phyloP scores from a whole-genome alignment of 2,888 invertebrate genomes.

The Drosophila cognata region DNA sequence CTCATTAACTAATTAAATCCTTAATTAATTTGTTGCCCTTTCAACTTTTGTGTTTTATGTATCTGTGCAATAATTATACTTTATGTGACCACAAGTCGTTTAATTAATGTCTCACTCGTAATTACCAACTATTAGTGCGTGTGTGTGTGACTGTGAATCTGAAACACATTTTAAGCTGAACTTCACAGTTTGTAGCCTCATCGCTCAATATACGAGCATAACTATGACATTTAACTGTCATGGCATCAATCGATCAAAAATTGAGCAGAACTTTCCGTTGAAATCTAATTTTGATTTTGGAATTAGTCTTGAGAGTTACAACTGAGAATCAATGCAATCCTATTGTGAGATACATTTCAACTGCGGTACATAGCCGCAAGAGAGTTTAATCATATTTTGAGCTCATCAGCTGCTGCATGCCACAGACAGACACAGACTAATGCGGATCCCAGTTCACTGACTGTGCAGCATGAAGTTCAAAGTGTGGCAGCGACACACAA shows the following conservation, averaged over 20 bases:
- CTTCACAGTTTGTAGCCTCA: neutral
- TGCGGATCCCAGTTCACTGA: conserved; percentile 40
- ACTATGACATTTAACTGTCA: neutral
- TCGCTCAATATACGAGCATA: neutral
- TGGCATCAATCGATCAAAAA: neutral
- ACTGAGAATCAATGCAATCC: neutral
- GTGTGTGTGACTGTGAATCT: neutral
- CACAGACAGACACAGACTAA: neutral
- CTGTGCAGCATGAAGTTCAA: conserved; percentile 33
- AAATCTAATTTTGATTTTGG: neutral
- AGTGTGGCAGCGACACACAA: conserved; percentile 5
- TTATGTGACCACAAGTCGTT: conserved; percentile 13
- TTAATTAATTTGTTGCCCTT: conserved; percentile 18
- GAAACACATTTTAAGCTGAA: neutral
- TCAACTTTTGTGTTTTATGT: conserved; percentile 3
- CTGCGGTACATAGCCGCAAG: neutral
- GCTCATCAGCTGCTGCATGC: neutral
- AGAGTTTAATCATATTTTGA: neutral
- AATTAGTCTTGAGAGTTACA: neutral
- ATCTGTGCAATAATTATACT: neutral
- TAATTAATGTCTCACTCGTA: conserved; percentile 23
- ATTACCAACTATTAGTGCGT: neutral
- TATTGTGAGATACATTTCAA: neutral
- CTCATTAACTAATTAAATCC: conserved; percentile 22
- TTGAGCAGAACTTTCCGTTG: neutral